A percentile compares a stretch with the other conserved stretches of the same genome.
phyloP scores from a whole-genome alignment of 2,888 invertebrate species.

The Cephus runcator region DNA sequence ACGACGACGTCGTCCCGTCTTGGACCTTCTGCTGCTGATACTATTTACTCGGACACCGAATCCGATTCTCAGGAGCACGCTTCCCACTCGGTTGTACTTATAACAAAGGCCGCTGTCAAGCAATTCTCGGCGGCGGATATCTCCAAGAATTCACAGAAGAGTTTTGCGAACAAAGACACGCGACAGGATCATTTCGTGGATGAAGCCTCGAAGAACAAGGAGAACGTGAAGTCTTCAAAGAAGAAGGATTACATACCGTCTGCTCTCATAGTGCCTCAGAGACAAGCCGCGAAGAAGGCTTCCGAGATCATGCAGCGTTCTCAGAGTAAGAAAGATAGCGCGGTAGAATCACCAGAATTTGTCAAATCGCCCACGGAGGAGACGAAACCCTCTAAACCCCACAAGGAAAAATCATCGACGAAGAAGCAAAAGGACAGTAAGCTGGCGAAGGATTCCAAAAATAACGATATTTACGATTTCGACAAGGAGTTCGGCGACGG shows the following conservation, averaged over 20 bases:
- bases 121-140: slow-evolving; percentile 80
- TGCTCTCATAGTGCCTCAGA: slow-evolving; percentile 87
- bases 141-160: slow-evolving; percentile 87
- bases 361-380: slow-evolving; percentile 50
- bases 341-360: slow-evolving; percentile 51
- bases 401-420: slow-evolving; percentile 26
- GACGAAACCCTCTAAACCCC: slow-evolving; percentile 19
- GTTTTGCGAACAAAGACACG: slow-evolving; percentile 69
- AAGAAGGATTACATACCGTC: slow-evolving; percentile 73
- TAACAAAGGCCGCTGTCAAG: slow-evolving; percentile 88
- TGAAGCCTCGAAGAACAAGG: slow-evolving; percentile 66
- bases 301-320: slow-evolving; percentile 82
- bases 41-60: slow-evolving; percentile 88
- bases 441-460: slow-evolving; percentile 48
- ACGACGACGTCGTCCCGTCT: slow-evolving; percentile 44
- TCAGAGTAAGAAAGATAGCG: slow-evolving; percentile 71
- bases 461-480: slow-evolving; percentile 69
- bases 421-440: slow-evolving; percentile 60
- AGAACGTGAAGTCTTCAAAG: slow-evolving; percentile 60
- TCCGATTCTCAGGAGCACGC: slow-evolving; percentile 73
- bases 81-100: slow-evolving; percentile 73
- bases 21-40: slow-evolving; percentile 70
- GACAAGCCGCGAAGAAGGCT: slow-evolving; percentile 91
- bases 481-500: slow-evolving; percentile 74
- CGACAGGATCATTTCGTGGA: slow-evolving; percentile 64